A percentile compares a stretch with the other conserved stretches of the same genome.
phyloP scores from a whole-genome alignment of 2,113 vertebrate genomes.

The Suricata suricatta region DNA sequence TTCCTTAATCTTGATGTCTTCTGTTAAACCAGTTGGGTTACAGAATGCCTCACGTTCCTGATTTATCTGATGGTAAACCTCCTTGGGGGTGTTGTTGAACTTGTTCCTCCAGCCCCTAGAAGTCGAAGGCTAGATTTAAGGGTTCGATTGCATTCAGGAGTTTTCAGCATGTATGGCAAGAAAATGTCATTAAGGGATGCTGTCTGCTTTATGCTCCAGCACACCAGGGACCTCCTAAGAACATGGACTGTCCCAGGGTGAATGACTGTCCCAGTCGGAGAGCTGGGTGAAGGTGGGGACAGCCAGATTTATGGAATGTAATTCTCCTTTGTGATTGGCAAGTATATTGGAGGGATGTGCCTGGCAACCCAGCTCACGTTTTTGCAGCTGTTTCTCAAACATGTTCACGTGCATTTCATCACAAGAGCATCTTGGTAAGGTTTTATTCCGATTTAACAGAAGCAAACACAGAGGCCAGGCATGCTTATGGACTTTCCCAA shows the following conservation, averaged over 20 bases:
- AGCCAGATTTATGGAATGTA: background rate
- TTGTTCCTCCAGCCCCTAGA: background rate
- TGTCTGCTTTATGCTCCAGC: background rate
- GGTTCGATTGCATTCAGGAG: slow-evolving; percentile 3
- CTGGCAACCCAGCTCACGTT: background rate
- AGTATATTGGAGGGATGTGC: background rate
- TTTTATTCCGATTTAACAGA: background rate
- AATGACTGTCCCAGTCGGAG: background rate
- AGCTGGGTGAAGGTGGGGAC: background rate
- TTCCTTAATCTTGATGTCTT: background rate
- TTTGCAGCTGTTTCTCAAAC: slow-evolving; percentile 2
- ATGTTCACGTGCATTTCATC: background rate
- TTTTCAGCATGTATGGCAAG: slow-evolving; percentile 13
- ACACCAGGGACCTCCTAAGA: background rate
- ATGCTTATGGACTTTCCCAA: background rate
- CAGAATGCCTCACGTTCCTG: background rate
- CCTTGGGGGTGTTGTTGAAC: background rate
- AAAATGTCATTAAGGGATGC: background rate
- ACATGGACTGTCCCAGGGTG: background rate
- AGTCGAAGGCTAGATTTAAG: background rate
- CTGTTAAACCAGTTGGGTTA: background rate
- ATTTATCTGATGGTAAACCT: background rate
- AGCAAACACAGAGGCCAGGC: background rate
- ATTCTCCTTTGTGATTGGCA: background rate
- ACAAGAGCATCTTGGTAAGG: background rate